Conservation (phyloP, 2,797 vertebrate species). For the Sebastes nivosus region DNA sequence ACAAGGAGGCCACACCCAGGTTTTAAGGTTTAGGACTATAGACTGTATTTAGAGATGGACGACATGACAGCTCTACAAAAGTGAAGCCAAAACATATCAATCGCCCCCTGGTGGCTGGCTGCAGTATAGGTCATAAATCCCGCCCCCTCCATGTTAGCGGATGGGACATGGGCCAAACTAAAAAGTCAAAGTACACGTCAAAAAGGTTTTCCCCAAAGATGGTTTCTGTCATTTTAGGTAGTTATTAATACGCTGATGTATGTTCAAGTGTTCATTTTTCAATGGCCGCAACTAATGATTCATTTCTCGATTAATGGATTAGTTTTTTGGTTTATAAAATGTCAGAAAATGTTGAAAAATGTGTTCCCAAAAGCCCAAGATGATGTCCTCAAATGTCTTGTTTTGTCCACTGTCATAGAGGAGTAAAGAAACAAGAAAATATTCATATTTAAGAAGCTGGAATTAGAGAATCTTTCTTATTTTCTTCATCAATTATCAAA, state of each 20-base stretch:
- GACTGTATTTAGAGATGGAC: not conserved
- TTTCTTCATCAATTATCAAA: too few relatives aligned
- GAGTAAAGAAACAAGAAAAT: too few relatives aligned
- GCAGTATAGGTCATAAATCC: not conserved
- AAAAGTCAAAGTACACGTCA: not conserved
- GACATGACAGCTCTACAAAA: not conserved
- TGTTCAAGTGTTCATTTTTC: not conserved
- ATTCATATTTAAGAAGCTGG: too few relatives aligned
- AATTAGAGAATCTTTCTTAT: too few relatives aligned
- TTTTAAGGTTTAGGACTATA: not conserved
- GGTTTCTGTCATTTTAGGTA: not conserved
- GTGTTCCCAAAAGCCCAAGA: too few relatives aligned
- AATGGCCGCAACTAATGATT: too few relatives aligned
- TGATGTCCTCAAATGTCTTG: fast-evolving
- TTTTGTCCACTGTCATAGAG: too few relatives aligned
- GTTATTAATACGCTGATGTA: not conserved
- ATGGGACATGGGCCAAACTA: not conserved
- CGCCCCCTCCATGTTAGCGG: not conserved
- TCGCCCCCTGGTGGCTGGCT: not conserved
- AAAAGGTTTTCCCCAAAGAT: not conserved
- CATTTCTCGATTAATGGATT: too few relatives aligned
- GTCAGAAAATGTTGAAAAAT: too few relatives aligned
- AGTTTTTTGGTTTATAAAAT: too few relatives aligned
- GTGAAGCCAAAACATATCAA: not conserved
- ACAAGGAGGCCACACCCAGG: not conserved